These are phyloP conservation scores for Eulemur coronatus DNA, from an alignment of 2,797 vertebrate species.

Conservation along the genomic window DNA sequence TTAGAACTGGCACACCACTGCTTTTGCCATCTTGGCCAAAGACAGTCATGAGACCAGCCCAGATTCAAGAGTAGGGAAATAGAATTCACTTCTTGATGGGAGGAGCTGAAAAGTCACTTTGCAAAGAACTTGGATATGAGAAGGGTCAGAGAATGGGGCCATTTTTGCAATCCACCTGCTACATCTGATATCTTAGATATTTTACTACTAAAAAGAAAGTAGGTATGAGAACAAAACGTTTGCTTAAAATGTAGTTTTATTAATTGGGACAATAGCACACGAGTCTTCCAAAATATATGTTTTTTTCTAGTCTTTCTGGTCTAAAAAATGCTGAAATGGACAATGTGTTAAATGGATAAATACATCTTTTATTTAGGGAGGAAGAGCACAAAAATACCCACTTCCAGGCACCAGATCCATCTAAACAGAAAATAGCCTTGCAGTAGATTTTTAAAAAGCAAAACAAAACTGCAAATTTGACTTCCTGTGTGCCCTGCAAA, in stretches of 20 bases:
- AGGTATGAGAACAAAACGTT: not conserved
- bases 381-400: conserved; percentile 32
- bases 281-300: not conserved
- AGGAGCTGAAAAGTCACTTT: not conserved
- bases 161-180: not conserved
- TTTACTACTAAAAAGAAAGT: not conserved
- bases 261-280: not conserved
- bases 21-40: not conserved
- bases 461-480: conserved; percentile 69
- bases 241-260: not conserved
- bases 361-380: conserved; percentile 35
- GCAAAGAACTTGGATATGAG: not conserved
- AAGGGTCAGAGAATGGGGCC: not conserved
- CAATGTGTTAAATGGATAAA: conserved; percentile 17
- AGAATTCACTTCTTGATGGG: not conserved
- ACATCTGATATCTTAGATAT: not conserved
- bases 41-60: not conserved
- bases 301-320: not conserved
- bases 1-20: not conserved
- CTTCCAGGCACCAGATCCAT: conserved; percentile 30
- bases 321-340: conserved; percentile 28
- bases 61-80: not conserved
- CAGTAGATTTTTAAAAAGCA: conserved; percentile 34
- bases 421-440: conserved; percentile 56
- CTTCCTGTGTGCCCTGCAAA: conserved; percentile 71